A percentile compares a stretch with the other conserved stretches of the same genome.
phyloP scores from a whole-genome alignment of 1,140 invertebrate genomes.

The Dendroctonus valens region DNA sequence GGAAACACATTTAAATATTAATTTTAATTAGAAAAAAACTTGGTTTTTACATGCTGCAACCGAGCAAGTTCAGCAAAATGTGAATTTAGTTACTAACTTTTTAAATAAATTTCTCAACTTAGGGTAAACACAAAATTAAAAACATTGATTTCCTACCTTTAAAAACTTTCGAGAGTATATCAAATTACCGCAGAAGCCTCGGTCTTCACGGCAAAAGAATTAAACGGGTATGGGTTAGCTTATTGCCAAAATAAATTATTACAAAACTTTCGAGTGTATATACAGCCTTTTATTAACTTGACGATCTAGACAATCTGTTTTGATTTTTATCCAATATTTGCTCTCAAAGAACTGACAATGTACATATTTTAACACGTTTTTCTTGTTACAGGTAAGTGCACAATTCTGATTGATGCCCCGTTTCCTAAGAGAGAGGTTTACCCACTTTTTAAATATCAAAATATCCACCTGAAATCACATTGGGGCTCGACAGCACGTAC shows the following conservation, averaged over 20 bases:
- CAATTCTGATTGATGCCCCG: too few species aligned
- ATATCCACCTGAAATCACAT: too few species aligned
- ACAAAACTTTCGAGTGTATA: constrained; percentile 4
- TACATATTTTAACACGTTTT: too few species aligned
- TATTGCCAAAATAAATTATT: constrained; percentile 17
- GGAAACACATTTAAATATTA: not conserved
- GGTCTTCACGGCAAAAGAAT: constrained; percentile 16
- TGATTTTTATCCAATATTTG: not conserved
- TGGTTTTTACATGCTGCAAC: not conserved
- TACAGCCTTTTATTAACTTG: constrained; percentile 1
- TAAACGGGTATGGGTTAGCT: constrained; percentile 15
- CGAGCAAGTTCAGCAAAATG: constrained; percentile 9
- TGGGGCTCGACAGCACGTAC: not conserved
- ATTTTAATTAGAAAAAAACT: constrained; percentile 12
- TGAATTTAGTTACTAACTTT: constrained; percentile 25
- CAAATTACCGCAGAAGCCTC: constrained; percentile 14
- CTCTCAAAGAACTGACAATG: too few species aligned
- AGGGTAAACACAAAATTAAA: constrained; percentile 21
- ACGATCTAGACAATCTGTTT: not conserved
- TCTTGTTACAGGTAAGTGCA: too few species aligned
- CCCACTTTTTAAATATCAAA: too few species aligned
- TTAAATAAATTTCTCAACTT: constrained; percentile 13
- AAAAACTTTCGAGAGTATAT: constrained; percentile 16
- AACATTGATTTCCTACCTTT: constrained; percentile 24
- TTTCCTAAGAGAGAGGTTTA: too few species aligned